Percentiles rank a stretch among this genome's conserved stretches.
phyloP scores from a whole-genome alignment of 1,140 invertebrate genomes.

The Drosophila serrata region DNA sequence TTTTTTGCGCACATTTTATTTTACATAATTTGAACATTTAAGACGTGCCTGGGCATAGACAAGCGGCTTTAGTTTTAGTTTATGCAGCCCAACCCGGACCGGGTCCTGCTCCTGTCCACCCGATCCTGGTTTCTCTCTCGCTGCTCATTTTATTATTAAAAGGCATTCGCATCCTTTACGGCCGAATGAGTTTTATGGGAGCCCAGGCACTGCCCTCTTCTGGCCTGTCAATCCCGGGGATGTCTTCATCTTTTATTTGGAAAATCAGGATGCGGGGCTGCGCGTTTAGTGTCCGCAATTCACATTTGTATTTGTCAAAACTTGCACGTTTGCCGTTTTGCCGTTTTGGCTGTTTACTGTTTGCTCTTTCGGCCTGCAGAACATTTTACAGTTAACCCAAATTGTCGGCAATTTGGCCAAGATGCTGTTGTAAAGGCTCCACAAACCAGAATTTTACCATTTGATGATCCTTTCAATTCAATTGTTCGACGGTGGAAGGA shows the following conservation, averaged over 20 bases:
- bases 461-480: slow-evolving; percentile 73
- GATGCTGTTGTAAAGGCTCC: slow-evolving; percentile 46
- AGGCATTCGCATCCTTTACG: slow-evolving; percentile 80
- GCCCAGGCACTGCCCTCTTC: slow-evolving; percentile 2
- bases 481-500: slow-evolving; percentile 55
- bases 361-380: slow-evolving; percentile 40
- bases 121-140: slow-evolving; percentile 12
- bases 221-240: slow-evolving; percentile 46
- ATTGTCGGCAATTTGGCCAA: slow-evolving; percentile 82
- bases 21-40: slow-evolving; percentile 84
- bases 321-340: slow-evolving; percentile 75
- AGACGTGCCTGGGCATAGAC: slow-evolving; percentile 81
- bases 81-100: slow-evolving; percentile 55
- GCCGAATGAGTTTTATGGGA: slow-evolving; percentile 78
- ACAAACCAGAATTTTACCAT: slow-evolving; percentile 23
- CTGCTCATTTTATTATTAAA: slow-evolving; percentile 69
- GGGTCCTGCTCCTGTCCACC: slow-evolving; percentile 20
- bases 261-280: slow-evolving; percentile 21
- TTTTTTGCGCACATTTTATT: slow-evolving; percentile 76
- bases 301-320: slow-evolving; percentile 74
- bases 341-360: slow-evolving; percentile 56
- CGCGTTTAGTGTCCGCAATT: slow-evolving; percentile 47
- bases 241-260: slow-evolving; percentile 58
- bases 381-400: slow-evolving; percentile 82
- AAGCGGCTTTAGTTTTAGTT: slow-evolving; percentile 81